A percentile compares a stretch with the other conserved stretches of the same genome.
phyloP scores from a whole-genome alignment of 2,888 invertebrate genomes.

The Aphelenchoides bicaudatus region DNA sequence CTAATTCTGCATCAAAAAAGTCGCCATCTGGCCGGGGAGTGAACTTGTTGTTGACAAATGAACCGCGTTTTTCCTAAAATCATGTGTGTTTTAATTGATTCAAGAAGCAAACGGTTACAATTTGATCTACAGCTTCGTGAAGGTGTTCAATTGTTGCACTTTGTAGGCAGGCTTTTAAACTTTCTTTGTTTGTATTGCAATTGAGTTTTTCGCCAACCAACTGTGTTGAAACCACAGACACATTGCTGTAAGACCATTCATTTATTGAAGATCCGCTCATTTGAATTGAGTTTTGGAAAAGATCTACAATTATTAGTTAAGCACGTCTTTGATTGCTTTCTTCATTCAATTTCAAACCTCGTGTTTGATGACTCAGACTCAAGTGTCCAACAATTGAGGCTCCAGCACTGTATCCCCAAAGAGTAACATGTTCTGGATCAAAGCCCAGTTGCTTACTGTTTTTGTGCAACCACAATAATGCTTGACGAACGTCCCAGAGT shows the following conservation, averaged over 20 bases:
- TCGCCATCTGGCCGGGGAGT: conserved; percentile 30
- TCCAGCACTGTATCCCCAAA: conserved; percentile 19
- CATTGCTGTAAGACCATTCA: conserved; percentile 27
- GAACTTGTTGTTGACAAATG: conserved; percentile 21
- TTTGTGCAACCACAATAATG: not conserved
- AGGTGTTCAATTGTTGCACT: not conserved
- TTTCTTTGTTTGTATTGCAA: conserved; percentile 13
- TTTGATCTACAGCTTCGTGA: conserved; percentile 3
- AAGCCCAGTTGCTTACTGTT: conserved; percentile 1
- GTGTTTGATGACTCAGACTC: conserved; percentile 1
- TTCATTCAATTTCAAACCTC: not conserved
- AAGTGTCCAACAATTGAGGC: conserved; percentile 4
- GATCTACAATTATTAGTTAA: conserved; percentile 30
- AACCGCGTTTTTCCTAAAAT: not conserved
- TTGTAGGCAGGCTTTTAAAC: conserved; percentile 26
- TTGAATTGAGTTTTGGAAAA: conserved; percentile 34
- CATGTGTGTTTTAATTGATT: not conserved
- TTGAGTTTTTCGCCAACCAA: conserved; percentile 17
- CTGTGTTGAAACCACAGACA: conserved; percentile 19
- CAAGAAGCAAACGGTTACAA: not conserved
- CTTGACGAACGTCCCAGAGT: not conserved
- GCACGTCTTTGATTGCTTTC: not conserved
- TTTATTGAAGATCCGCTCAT: conserved; percentile 33
- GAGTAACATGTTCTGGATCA: conserved; percentile 7
- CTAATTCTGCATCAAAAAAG: conserved; percentile 27